A percentile compares a stretch with the other conserved stretches of the same genome.
Conservation (phyloP, 2,797 vertebrate species). For the Danio aesculapii region DNA sequence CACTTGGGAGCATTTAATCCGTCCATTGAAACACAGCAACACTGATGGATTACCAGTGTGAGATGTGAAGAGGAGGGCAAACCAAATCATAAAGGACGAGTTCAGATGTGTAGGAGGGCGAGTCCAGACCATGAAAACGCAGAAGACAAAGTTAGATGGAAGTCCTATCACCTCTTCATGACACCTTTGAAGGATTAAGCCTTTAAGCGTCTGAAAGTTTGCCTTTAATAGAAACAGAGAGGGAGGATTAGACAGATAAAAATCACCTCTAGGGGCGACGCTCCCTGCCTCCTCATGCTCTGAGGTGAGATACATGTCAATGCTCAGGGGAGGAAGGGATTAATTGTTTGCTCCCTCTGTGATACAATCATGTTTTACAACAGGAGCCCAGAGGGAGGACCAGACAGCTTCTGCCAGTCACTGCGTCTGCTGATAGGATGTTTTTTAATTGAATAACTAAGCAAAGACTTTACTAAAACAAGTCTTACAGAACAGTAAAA, state of each 20-base stretch:
- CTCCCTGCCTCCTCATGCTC: conserved; percentile 27
- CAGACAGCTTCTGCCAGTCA: conserved; percentile 18
- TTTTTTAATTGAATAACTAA: conserved; percentile 31
- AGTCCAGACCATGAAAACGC: conserved; percentile 38
- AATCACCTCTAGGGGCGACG: conserved; percentile 12
- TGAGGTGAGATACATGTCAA: conserved; percentile 34
- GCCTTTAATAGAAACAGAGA: conserved; percentile 40
- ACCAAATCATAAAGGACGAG: conserved; percentile 33
- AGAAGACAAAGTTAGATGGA: conserved; percentile 46
- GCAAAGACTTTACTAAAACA: background rate
- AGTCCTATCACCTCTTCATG: conserved; percentile 14
- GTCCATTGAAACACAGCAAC: conserved; percentile 15
- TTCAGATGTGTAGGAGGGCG: conserved; percentile 16
- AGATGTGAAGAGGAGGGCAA: conserved; percentile 41
- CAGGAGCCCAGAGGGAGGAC: conserved; percentile 26
- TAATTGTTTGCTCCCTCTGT: conserved; percentile 37
- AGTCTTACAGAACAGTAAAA: background rate
- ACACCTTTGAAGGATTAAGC: conserved; percentile 28
- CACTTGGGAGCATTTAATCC: background rate
- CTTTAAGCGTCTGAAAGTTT: conserved; percentile 24
- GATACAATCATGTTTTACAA: conserved; percentile 45
- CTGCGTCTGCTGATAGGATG: conserved; percentile 20
- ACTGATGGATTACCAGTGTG: conserved; percentile 34
- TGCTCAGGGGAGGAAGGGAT: conserved; percentile 33
- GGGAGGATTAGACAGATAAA: conserved; percentile 42